Conservation (phyloP, 1,140 invertebrate genomes). For the Dendroctonus valens region DNA sequence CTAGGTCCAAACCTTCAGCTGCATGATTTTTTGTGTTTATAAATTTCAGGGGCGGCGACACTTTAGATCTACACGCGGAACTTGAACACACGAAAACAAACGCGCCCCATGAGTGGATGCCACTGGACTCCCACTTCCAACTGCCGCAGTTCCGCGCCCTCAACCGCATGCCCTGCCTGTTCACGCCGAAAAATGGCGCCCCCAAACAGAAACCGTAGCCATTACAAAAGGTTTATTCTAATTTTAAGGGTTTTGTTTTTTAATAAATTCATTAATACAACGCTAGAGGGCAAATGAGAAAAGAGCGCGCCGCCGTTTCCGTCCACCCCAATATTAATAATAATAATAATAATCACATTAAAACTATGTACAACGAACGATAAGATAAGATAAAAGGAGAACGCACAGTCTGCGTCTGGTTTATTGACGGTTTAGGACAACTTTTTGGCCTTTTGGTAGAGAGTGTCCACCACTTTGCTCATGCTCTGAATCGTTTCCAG, state of each 20-base stretch:
- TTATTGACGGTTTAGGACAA: constrained; percentile 71
- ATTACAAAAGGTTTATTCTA: constrained; percentile 15
- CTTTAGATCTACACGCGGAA: constrained; percentile 41
- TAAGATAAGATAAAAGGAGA: constrained; percentile 24
- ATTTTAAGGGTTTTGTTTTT: constrained; percentile 28
- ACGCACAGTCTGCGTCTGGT: constrained; percentile 46
- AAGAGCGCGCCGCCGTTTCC: not conserved
- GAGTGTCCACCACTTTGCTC: constrained; percentile 98
- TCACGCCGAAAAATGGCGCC: constrained; percentile 29
- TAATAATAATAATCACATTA: constrained; percentile 36
- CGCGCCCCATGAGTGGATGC: constrained; percentile 40
- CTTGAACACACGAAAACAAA: constrained; percentile 25
- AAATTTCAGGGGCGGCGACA: constrained; percentile 9
- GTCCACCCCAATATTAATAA: constrained; percentile 4
- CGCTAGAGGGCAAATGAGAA: constrained; percentile 10
- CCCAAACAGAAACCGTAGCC: constrained; percentile 9
- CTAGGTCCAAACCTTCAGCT: too few relatives aligned
- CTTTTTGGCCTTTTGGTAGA: constrained; percentile 98
- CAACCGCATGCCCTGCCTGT: constrained; percentile 47
- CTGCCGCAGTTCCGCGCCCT: constrained; percentile 41
- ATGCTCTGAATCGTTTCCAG: constrained; percentile 97
- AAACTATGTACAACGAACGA: constrained; percentile 8
- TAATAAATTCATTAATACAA: constrained; percentile 74
- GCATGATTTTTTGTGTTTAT: too few relatives aligned
- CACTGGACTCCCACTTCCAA: constrained; percentile 46